Base-by-base conservation (phyloP, 2,797 vertebrate species). In the Karalla daura region DNA sequence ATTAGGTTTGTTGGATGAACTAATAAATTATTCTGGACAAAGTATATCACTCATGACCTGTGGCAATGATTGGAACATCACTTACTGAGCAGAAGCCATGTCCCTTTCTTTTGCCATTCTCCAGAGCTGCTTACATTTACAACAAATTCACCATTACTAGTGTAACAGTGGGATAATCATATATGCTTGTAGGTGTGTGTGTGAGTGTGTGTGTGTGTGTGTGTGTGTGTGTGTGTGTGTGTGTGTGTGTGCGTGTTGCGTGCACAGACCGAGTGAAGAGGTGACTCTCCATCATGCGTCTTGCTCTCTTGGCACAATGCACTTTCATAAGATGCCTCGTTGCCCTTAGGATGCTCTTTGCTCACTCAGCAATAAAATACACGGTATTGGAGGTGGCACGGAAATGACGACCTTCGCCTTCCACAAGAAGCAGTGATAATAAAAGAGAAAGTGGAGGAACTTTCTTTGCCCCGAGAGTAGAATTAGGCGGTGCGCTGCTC, bases 301-400 rank as follows among this genome's bases (percentile, higher is more conserved):
- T 6, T 50, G 45, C 68, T 78, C 70, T 76, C 50, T 70, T 58
- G 68, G 58, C 83, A 81, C 76, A 67, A 63, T 75, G 75, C 79
- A 73, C 81, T 89, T 85, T 84, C 54, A 74, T 73, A 65, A 79
- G 70, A 85, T 72, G 73, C 44, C 74, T 78, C 4, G 17, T 56
- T 80, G 84, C 71, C 88, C 88, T 21, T 47, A 25, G 87, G 89
- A 86, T 68, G 86, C 89, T 89, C 84, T 90, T 78, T 86, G 87
- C 82, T 83, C 90, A 68, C 78, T 92, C 86, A 74, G 80, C 83
- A 86, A 74, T 83, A 70, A 86, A 88, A 86, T 63, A 43, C 62
- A 50, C n/a, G 53, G 67, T 33, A 74, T 51, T 67, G 60, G 64
- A 81, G 65, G 78, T 63, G 6, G 65, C 76, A 58, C 25, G n/a